A percentile compares a stretch with the other conserved stretches of the same genome.
Evolutionary conservation across 1,140 invertebrate species (phyloP).

Genomic region (Drosophila nigrodunni): DNA sequence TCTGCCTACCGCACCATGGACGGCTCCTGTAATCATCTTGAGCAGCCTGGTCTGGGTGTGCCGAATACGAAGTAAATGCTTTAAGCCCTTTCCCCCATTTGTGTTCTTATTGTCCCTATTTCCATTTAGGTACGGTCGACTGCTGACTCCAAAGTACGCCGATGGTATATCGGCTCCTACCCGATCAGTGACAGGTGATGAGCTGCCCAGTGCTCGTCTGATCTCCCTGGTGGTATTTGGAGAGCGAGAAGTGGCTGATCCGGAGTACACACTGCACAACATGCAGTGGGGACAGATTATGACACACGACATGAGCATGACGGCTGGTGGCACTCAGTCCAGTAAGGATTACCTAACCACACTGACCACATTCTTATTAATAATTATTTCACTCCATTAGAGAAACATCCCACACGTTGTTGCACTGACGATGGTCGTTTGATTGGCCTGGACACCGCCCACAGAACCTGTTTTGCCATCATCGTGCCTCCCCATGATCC

Average conservation of each 20-base stretch:
- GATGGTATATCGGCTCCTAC: constrained; percentile 90
- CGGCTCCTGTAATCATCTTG: constrained; percentile 94
- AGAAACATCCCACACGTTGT: constrained; percentile 88
- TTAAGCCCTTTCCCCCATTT: background rate
- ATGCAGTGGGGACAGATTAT: constrained; percentile 96
- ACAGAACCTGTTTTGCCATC: constrained; percentile 92
- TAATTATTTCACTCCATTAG: constrained; percentile 61
- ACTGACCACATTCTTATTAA: background rate
- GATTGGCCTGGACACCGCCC: constrained; percentile 84
- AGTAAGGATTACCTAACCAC: constrained; percentile 86
- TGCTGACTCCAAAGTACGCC: constrained; percentile 92
- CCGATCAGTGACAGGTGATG: constrained; percentile 86
- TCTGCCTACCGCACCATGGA: constrained; percentile 90
- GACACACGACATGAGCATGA: constrained; percentile 93
- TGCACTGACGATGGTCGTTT: constrained; percentile 89
- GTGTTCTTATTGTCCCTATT: background rate
- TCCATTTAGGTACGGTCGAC: constrained; percentile 87
- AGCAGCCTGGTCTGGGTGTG: constrained; percentile 89
- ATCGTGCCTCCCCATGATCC: constrained; percentile 93
- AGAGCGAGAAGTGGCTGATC: constrained; percentile 89
- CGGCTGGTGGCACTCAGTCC: constrained; percentile 89
- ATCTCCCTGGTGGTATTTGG: constrained; percentile 90
- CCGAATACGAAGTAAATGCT: constrained; percentile 85
- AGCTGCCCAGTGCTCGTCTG: constrained; percentile 89
- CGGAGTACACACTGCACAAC: constrained; percentile 89